A percentile compares a stretch with the other conserved stretches of the same genome.
phyloP scores from a whole-genome alignment of 2,113 vertebrate species.

The Rhabdornis inornatus region DNA sequence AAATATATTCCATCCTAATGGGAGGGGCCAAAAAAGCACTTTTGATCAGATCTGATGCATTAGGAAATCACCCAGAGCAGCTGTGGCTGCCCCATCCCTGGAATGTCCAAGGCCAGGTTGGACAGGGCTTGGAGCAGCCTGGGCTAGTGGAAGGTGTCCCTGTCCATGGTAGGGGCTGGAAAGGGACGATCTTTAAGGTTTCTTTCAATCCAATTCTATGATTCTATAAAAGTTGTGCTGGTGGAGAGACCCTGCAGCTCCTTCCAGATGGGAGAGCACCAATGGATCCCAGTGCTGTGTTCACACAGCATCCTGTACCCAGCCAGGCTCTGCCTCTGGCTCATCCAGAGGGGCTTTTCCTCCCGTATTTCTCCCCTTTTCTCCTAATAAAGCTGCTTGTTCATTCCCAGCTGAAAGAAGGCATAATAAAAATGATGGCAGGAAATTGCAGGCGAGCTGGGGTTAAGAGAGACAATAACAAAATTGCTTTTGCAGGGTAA shows the following conservation, averaged over 20 bases:
- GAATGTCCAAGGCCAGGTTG: neutral
- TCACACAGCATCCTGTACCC: accelerated
- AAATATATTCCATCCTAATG: neutral
- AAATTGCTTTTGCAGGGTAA: slow-evolving; percentile 23
- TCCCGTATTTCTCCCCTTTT: neutral
- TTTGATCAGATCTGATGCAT: neutral
- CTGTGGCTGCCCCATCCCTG: neutral
- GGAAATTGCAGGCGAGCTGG: slow-evolving; percentile 33
- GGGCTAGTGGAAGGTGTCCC: neutral
- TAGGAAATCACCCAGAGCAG: neutral
- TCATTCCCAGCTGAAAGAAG: neutral
- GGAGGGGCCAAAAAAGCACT: neutral
- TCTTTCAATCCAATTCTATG: neutral
- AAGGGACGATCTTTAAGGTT: neutral
- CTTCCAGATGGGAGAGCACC: neutral
- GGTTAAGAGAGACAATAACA: slow-evolving; percentile 46
- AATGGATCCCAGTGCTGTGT: accelerated
- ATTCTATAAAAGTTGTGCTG: neutral
- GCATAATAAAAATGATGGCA: slow-evolving; percentile 9
- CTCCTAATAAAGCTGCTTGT: neutral
- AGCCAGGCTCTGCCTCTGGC: accelerated
- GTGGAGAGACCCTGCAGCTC: neutral
- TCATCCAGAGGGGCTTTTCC: neutral
- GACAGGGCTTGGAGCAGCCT: accelerated
- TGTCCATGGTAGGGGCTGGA: neutral